phyloP scores from a whole-genome alignment of 2,113 vertebrate species.

The Vombatus ursinus region DNA sequence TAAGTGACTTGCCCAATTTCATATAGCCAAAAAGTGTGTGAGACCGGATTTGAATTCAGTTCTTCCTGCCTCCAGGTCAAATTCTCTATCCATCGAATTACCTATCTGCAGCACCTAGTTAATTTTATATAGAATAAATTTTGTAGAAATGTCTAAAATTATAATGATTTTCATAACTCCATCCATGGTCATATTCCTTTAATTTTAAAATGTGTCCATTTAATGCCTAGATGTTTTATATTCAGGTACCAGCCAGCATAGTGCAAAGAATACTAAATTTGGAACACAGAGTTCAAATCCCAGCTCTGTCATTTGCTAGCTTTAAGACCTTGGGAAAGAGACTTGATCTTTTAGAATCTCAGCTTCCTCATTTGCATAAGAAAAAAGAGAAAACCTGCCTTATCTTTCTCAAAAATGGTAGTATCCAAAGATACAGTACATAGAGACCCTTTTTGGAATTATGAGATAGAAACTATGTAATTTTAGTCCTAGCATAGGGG shows the following conservation, averaged over 20 bases:
- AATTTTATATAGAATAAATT: no score
- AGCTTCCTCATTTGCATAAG: not conserved
- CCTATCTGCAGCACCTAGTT: no score
- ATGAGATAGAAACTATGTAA: not conserved
- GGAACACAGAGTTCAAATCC: not conserved
- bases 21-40: no score
- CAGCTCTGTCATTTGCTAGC: not conserved
- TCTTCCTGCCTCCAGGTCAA: no score
- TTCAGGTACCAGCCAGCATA: not conserved
- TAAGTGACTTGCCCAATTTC: no score
- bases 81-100: no score
- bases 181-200: not conserved
- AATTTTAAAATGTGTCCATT: not conserved
- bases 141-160: no score
- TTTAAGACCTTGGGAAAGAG: not conserved
- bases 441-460: not conserved
- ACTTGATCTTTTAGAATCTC: not conserved
- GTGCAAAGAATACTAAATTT: not conserved
- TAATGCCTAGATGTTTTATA: not conserved
- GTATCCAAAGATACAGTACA: not conserved
- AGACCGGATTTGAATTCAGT: no score
- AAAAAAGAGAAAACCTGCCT: not conserved
- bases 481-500: not conserved
- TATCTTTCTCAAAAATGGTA: not conserved
- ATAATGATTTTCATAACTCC: no score